Conservation (phyloP, 1,140 invertebrate genomes). For the Drosophila hydei region DNA sequence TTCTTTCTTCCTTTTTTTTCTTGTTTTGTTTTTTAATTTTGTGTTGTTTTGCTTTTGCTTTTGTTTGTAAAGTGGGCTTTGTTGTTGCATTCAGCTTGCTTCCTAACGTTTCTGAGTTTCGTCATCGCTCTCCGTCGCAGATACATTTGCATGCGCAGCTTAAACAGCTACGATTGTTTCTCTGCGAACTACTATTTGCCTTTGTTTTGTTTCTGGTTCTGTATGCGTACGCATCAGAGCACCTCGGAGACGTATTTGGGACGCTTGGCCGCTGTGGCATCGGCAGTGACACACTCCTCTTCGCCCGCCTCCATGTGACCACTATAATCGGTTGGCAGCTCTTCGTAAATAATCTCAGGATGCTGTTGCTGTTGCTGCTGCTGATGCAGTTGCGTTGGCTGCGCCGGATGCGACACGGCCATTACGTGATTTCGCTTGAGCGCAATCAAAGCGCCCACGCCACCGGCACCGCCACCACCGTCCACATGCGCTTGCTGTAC, state of each 20-base stretch:
- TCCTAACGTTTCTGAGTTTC: conserved; percentile 29
- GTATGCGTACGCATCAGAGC: conserved; percentile 82
- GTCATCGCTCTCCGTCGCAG: conserved; percentile 17
- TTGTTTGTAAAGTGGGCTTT: conserved; percentile 37
- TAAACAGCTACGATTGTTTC: conserved; percentile 12
- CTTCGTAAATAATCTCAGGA: conserved; percentile 81
- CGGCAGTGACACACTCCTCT: conserved; percentile 63
- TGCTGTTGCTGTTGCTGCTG: conserved; percentile 70
- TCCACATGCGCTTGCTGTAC: conserved; percentile 61
- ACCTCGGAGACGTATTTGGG: conserved; percentile 81
- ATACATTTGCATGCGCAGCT: conserved; percentile 9
- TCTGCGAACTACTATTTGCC: conserved; percentile 57
- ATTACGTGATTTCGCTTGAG: conserved; percentile 79
- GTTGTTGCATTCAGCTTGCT: conserved; percentile 28
- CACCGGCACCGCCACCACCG: conserved; percentile 5
- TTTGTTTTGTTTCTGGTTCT: conserved; percentile 68
- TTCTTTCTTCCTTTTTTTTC: conserved; percentile 40
- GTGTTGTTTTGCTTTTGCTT: conserved; percentile 23
- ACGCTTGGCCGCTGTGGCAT: conserved; percentile 65
- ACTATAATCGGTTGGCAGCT: conserved; percentile 80
- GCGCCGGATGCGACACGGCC: conserved; percentile 58
- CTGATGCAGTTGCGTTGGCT: conserved; percentile 61
- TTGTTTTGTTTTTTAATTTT: conserved; percentile 32
- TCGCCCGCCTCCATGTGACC: conserved; percentile 78
- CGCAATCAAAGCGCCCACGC: conserved; percentile 74